Conservation (phyloP, 1,140 invertebrate genomes). For the Wasmannia auropunctata region DNA sequence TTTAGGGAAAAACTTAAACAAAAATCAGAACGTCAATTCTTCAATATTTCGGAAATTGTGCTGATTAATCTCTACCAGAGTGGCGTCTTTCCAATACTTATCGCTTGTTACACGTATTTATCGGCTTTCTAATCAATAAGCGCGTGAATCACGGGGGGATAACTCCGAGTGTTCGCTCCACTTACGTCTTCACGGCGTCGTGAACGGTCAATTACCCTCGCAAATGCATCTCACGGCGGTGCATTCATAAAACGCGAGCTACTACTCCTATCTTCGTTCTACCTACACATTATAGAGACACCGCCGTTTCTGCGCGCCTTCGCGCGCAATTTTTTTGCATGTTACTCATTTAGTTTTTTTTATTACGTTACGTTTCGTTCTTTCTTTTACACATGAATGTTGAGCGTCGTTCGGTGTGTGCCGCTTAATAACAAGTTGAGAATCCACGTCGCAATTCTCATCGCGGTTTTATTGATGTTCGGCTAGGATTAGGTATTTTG, state of each 20-base stretch:
- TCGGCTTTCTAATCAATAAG: slow-evolving; percentile 69
- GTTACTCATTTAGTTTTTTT: slow-evolving; percentile 43
- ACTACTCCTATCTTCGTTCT: background rate
- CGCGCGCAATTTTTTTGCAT: background rate
- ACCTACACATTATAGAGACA: too few relatives aligned
- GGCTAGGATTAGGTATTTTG: background rate
- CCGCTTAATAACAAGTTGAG: background rate
- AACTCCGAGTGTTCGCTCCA: slow-evolving; percentile 23
- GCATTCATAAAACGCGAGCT: slow-evolving; percentile 30
- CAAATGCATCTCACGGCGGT: slow-evolving; percentile 15
- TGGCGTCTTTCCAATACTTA: background rate
- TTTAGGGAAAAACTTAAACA: background rate
- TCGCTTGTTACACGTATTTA: slow-evolving; percentile 19
- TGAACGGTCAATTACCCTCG: slow-evolving; percentile 56
- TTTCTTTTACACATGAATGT: background rate
- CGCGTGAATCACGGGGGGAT: slow-evolving; percentile 44
- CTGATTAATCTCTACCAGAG: background rate
- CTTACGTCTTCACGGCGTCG: slow-evolving; percentile 15
- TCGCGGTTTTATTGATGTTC: background rate
- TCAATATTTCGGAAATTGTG: background rate
- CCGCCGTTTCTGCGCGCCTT: background rate
- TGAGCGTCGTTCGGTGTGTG: too few relatives aligned
- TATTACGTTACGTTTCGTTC: background rate
- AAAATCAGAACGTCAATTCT: background rate
- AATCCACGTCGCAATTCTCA: background rate